Evolutionary conservation across 2,113 vertebrate species (phyloP), one percentile per base, ranked within the genome.

Genomic region (Sula dactylatra): DNA sequence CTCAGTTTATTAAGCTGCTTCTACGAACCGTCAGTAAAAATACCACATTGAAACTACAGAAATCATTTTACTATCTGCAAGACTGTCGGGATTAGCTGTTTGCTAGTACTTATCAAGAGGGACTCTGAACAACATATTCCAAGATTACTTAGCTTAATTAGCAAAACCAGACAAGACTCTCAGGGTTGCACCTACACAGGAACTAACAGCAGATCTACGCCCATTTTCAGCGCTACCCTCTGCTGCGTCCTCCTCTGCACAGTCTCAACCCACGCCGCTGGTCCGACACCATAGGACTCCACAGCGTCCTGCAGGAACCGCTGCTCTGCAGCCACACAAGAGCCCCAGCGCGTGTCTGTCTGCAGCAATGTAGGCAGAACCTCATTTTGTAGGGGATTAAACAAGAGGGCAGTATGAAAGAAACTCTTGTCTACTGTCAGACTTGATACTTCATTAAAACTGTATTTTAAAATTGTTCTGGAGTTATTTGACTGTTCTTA

Each of bases 11-110:
- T 88, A 95, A 95, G 82, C 81, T 78, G 31, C 80, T 96, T 82
- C 86, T 70, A 81, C 55, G 81, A 93, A 84, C 62, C 74, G 83
- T 34, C 62, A 69, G 90, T 82, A 76, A 83, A 92, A 96, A 86
- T 34, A 59, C 45, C 81, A 85, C 16, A 16, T 5, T 64, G 72
- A 82, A 92, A 49, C 67, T 71, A 82, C 64, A n/a, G 56, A 78
- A 85, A 80, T 55, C 4, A 32, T 73, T 95, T 71, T 12, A 69
- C 59, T 47, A 24, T 19, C 54, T 54, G 45, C 66, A 87, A 80
- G 65, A 21, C 65, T 34, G 74, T 11, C 45, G 54, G 49, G 66
- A 88, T 77, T 69, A 69, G 45, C 62, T 77, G 50, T 52, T 82
- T 72, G 64, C 14, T 85, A 25, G 17, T 10, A 44, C 52, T 44